Evolutionary conservation across 2,888 invertebrate species (phyloP).

Genomic region (Lycophotia porphyrea): DNA sequence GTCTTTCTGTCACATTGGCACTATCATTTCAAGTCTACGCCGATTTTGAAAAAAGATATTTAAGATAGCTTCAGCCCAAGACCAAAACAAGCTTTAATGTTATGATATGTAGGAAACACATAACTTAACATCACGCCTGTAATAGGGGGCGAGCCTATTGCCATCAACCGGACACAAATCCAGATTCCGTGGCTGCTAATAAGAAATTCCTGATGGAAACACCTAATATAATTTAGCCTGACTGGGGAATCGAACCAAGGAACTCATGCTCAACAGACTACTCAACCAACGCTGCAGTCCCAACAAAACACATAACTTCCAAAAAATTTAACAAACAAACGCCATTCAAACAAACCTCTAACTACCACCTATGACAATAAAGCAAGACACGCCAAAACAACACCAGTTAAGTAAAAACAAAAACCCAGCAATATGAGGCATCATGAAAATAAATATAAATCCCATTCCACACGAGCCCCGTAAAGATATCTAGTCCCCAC

Average conservation of each 20-base stretch:
- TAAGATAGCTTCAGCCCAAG: neutral
- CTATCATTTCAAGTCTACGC: neutral
- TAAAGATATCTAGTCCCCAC: slow-evolving; percentile 68
- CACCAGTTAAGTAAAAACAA: slow-evolving; percentile 48
- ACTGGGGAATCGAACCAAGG: too few relatives aligned
- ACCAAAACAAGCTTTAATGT: too few relatives aligned
- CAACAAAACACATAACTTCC: neutral
- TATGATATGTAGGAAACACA: too few relatives aligned
- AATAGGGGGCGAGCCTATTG: too few relatives aligned
- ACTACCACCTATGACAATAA: slow-evolving; percentile 35
- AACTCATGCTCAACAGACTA: too few relatives aligned
- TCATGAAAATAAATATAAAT: slow-evolving; percentile 69
- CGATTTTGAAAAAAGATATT: neutral
- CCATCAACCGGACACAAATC: too few relatives aligned
- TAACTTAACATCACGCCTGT: too few relatives aligned
- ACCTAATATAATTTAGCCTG: too few relatives aligned
- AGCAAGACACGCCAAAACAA: slow-evolving; percentile 43
- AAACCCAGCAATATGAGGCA: slow-evolving; percentile 52
- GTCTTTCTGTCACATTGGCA: neutral
- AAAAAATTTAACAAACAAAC: neutral
- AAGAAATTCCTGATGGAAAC: too few relatives aligned
- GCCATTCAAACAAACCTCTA: neutral
- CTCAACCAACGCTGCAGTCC: too few relatives aligned
- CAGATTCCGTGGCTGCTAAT: too few relatives aligned
- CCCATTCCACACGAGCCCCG: slow-evolving; percentile 63